Evolutionary conservation across 2,888 invertebrate genomes (phyloP), one percentile per base, ranked within the genome.

Genomic region (Pyrrhosoma nymphula): DNA sequence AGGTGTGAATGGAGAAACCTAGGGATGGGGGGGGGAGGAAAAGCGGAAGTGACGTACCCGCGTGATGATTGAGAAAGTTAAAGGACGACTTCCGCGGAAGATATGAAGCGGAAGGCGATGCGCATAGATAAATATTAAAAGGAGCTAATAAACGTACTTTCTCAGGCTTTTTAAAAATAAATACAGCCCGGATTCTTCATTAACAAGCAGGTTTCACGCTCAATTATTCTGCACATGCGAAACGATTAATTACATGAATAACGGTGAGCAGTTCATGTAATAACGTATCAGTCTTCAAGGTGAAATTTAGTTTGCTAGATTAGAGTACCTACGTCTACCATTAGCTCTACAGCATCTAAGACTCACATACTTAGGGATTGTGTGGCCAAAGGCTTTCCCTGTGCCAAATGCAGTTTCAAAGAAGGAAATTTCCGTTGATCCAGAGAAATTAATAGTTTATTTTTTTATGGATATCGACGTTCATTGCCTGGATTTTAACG

Each of bases 21-120:
- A 8, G 8, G 47, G 60, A 20, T 1, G 60, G 12, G 16, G 60
- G 60, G 60, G 12, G 82, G 14, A 14, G 82, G 1, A 18, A 18
- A 82, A 35, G 82, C 82, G 82, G 82, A 82, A 82, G 82, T 82
- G 82, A 82, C 82, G 82, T 35, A 82, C 23, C 82, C 16, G 26
- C 12, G 30, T 82, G 82, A 82, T 35, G 35, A 82, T 82, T 82
- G 35, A 35, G 35, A 82, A 18, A 35, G 14, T 26, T 26, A 26
- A 69, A 16, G 82, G 35, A 82, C 35, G 82, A 35, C 82, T 82
- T 82, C 82, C 82, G 35, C 26, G 82, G 82, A 35, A 82, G 82
- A 82, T 82, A 2, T 2, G 20, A 12, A 60, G 60, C 2, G 60
- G 60, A 12, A 82, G 18, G 82, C 16, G 82, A 35, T 30, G 10